A percentile compares a stretch with the other conserved stretches of the same genome.
Evolutionary conservation across 2,888 invertebrate species (phyloP).

Genomic region (Portevinia maculata): DNA sequence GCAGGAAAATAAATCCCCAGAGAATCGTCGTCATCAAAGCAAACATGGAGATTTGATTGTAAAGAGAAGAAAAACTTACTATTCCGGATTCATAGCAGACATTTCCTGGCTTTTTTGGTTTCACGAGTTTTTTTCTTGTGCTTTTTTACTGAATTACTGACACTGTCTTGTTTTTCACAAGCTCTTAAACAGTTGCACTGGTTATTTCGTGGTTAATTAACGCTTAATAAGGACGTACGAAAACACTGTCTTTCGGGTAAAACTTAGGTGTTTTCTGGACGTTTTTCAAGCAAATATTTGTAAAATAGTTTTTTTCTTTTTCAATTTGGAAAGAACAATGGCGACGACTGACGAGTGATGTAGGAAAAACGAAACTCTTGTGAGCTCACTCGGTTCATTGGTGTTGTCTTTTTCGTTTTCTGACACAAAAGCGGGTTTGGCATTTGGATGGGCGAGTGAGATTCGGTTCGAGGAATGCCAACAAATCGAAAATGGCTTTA

Average conservation of each 20-base stretch:
- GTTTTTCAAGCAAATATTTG: slow-evolving; percentile 75
- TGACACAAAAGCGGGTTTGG: slow-evolving; percentile 59
- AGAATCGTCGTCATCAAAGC: slow-evolving; percentile 26
- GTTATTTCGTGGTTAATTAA: slow-evolving; percentile 33
- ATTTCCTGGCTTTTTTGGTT: slow-evolving; percentile 78
- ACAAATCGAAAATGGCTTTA: slow-evolving; percentile 46
- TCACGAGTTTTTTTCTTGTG: slow-evolving; percentile 50
- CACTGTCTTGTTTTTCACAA: slow-evolving; percentile 75
- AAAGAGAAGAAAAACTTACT: slow-evolving; percentile 85
- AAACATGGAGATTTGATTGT: slow-evolving; percentile 32
- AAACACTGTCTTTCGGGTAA: slow-evolving; percentile 57
- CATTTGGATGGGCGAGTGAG: slow-evolving; percentile 18
- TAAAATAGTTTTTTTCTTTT: slow-evolving; percentile 61
- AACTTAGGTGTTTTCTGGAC: slow-evolving; percentile 65
- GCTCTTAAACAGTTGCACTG: slow-evolving; percentile 75
- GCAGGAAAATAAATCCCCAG: slow-evolving; percentile 1
- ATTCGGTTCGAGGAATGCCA: slow-evolving; percentile 35
- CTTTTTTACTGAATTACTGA: slow-evolving; percentile 64
- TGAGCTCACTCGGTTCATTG: slow-evolving; percentile 35
- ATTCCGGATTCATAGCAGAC: slow-evolving; percentile 90
- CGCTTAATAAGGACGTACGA: slow-evolving; percentile 14
- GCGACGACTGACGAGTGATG: slow-evolving; percentile 75
- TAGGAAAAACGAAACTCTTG: slow-evolving; percentile 58
- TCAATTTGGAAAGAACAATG: slow-evolving; percentile 75
- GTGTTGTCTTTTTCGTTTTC: slow-evolving; percentile 61